These are phyloP conservation scores for Laticauda laticaudata DNA, from an alignment of 2,113 vertebrate species.

Conservation along the genomic window DNA sequence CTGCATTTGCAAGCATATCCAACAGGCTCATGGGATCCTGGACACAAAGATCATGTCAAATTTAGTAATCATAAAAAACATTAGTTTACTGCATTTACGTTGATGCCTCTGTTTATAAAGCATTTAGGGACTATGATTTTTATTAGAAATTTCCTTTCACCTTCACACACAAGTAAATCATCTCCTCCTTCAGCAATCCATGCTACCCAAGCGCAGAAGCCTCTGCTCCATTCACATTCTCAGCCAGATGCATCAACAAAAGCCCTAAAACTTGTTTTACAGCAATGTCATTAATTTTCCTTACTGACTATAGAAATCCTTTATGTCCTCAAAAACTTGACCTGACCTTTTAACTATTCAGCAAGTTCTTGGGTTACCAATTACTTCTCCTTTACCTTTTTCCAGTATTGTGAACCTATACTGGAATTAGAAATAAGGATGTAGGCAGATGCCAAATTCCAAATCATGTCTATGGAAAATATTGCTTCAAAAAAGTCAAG, in stretches of 20 bases:
- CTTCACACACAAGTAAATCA: constrained; percentile 9
- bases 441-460: neutral
- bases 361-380: neutral
- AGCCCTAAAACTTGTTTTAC: neutral
- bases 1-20: constrained; percentile 38
- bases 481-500: neutral
- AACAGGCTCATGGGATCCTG: constrained; percentile 82
- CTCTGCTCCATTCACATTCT: constrained; percentile 10
- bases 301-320: neutral
- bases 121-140: constrained; percentile 55
- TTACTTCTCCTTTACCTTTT: neutral
- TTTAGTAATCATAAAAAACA: constrained; percentile 70
- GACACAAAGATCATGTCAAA: constrained; percentile 89
- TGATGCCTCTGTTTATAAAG: constrained; percentile 66
- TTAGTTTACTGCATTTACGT: constrained; percentile 64
- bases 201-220: accelerated
- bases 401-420: neutral
- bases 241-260: neutral
- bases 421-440: neutral
- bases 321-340: accelerated
- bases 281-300: neutral
- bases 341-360: neutral
- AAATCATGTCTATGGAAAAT: neutral
- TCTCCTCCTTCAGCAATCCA: neutral
- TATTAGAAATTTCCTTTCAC: constrained; percentile 44